Base-by-base conservation (phyloP, 2,888 invertebrate genomes). In the Leptopterna dolabrata region DNA sequence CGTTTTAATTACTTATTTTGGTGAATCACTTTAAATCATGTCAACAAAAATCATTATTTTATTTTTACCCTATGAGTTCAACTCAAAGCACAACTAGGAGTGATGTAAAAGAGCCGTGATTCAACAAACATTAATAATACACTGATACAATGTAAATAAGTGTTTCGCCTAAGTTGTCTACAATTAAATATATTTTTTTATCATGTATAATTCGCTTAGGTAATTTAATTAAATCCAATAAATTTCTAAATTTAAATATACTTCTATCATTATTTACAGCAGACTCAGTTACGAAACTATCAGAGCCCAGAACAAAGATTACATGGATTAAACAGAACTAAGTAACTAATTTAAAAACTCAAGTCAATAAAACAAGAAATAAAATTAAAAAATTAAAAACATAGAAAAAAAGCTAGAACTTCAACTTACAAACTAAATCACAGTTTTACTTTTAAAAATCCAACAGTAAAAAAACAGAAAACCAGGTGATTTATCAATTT, bases 381-480 rank as follows among this genome's bases (percentile, higher is more conserved):
- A 76, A 19, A 16, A 76, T 76, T 30, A 76, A 41, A 30, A 30
- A 11, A 76, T 27, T n/a, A 70, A 16, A 19, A 70, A 29, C 9
- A 16, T n/a, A n/a, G n/a, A n/a, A n/a, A 76, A 76, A 76, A 76
- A 76, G 16, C 41, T 41, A 76, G 14, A 76, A 55, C 4, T 81
- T 30, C 51, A 51, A 81, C 51, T 55, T 81, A 30, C 29, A 81
- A 81, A 81, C 55, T 81, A 81, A 81, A 81, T 81, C 81, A 81
- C 81, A 81, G 81, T 81, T 81, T 30, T 51, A 63, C n/a, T 51
- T 51, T 47, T 24, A 55, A 81, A 81, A 81, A 51, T 81, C 55
- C 81, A 45, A 78, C 80, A 36, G 24, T n/a, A 30, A 7, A 29
- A 30, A 11, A 51, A 81, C 51, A 14, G 4, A 51, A 55, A 55